Conservation (phyloP, 2,888 invertebrate genomes). For the Chymomyza procnemis region DNA sequence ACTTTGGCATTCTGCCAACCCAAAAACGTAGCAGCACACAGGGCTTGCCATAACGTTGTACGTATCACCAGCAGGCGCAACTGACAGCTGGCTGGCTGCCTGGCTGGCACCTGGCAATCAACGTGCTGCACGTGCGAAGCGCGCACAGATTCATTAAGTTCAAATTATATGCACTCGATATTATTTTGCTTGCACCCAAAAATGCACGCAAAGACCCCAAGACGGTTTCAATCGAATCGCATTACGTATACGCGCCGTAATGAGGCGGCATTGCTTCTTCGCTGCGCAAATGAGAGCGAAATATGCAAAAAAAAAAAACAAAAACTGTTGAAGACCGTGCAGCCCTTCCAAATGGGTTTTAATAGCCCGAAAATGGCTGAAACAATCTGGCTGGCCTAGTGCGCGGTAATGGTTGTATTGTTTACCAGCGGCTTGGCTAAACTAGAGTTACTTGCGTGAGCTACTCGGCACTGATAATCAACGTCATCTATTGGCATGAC, state of each 20-base stretch:
- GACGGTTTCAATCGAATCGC: not conserved
- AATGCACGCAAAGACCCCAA: constrained; percentile 9
- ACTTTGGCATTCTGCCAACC: not conserved
- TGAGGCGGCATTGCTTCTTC: not conserved
- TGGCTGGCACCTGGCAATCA: not conserved
- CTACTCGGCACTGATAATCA: too few relatives aligned
- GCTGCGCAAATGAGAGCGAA: not conserved
- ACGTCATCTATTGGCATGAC: too few relatives aligned
- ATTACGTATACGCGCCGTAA: constrained; percentile 5
- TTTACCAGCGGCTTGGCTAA: too few relatives aligned
- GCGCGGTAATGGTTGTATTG: not conserved
- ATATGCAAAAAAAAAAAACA: too few relatives aligned
- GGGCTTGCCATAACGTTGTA: not conserved
- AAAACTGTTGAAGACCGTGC: too few relatives aligned
- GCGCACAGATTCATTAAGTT: constrained; percentile 27
- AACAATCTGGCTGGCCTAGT: not conserved
- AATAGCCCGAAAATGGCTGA: not conserved
- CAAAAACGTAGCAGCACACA: not conserved
- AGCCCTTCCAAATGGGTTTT: not conserved
- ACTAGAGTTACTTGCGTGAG: not conserved
- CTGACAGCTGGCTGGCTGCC: too few relatives aligned
- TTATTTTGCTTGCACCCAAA: constrained; percentile 8
- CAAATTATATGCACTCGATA: constrained; percentile 17
- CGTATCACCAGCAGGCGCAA: too few relatives aligned
- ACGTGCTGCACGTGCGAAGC: not conserved